Conservation (phyloP, 2,797 vertebrate genomes). For the Pipistrellus kuhlii region DNA sequence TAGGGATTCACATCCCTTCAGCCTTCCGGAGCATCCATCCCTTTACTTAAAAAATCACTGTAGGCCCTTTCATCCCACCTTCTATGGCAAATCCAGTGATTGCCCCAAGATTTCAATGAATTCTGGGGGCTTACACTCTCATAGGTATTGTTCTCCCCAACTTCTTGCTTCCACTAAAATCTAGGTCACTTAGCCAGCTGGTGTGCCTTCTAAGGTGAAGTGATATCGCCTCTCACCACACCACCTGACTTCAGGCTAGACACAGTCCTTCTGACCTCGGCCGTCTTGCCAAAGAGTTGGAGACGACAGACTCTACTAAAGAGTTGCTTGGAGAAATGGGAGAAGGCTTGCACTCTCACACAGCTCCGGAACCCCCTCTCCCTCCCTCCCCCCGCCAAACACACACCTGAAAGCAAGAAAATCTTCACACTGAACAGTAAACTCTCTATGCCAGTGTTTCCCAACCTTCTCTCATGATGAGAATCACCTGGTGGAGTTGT, state of each 20-base stretch:
- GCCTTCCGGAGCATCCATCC: neutral
- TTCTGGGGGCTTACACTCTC: neutral
- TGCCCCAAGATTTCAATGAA: neutral
- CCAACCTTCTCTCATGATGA: too few species aligned
- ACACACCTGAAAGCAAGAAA: neutral
- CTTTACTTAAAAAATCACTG: neutral
- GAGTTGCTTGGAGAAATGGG: neutral
- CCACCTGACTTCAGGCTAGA: neutral
- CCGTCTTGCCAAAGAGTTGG: neutral
- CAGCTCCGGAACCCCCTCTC: neutral
- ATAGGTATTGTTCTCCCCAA: neutral
- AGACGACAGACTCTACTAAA: neutral
- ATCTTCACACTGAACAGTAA: neutral
- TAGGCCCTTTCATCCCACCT: neutral
- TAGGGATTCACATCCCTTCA: neutral
- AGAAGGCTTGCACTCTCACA: neutral
- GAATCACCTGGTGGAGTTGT: too few species aligned
- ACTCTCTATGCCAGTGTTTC: neutral
- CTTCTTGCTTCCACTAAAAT: neutral
- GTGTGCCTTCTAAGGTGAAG: neutral
- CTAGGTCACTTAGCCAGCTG: neutral
- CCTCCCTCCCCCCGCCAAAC: rapidly evolving
- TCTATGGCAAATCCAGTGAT: neutral
- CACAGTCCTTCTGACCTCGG: neutral
- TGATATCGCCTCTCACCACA: neutral